Conservation (phyloP, 2,797 vertebrate genomes). For the Epinephelus malabaricus region DNA sequence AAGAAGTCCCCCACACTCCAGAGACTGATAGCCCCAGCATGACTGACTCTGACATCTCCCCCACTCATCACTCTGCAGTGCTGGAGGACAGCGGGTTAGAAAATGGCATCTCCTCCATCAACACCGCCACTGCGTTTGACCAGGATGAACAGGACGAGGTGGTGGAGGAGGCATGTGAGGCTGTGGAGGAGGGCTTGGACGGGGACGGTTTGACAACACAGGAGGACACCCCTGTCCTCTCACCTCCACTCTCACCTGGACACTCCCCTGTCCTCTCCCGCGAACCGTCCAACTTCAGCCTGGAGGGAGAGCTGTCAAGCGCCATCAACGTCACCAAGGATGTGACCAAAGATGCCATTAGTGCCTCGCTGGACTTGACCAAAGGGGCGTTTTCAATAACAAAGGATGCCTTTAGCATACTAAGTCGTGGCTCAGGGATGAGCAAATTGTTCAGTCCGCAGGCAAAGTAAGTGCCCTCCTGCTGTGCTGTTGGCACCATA, state of each 20-base stretch:
- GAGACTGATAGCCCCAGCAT: constrained; percentile 94
- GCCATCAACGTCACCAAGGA: constrained; percentile 94
- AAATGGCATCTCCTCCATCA: constrained; percentile 64
- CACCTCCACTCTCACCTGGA: constrained; percentile 78
- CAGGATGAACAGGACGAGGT: constrained; percentile 83
- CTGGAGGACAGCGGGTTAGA: constrained; percentile 80
- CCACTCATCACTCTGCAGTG: constrained; percentile 71
- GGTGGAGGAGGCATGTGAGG: constrained; percentile 91
- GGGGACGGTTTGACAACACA: constrained; percentile 45
- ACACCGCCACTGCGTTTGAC: constrained; percentile 42
- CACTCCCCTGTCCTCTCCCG: constrained; percentile 72
- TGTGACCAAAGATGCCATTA: constrained; percentile 94
- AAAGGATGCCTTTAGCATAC: constrained; percentile 93
- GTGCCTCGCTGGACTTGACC: constrained; percentile 93
- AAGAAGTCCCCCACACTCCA: constrained; percentile 81
- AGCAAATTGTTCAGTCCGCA: constrained; percentile 90
- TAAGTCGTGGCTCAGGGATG: constrained; percentile 93
- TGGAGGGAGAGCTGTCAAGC: constrained; percentile 93
- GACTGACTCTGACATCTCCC: constrained; percentile 91
- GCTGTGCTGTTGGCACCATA: constrained; percentile 39
- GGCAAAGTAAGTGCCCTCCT: constrained; percentile 72
- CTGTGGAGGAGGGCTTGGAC: constrained; percentile 86
- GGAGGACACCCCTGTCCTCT: constrained; percentile 55
- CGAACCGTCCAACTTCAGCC: constrained; percentile 83
- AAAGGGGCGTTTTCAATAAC: constrained; percentile 96